A percentile compares a stretch with the other conserved stretches of the same genome.
These are phyloP conservation scores for Cossypha caffra DNA, from an alignment of 2,797 vertebrate species.

Conservation along the genomic window DNA sequence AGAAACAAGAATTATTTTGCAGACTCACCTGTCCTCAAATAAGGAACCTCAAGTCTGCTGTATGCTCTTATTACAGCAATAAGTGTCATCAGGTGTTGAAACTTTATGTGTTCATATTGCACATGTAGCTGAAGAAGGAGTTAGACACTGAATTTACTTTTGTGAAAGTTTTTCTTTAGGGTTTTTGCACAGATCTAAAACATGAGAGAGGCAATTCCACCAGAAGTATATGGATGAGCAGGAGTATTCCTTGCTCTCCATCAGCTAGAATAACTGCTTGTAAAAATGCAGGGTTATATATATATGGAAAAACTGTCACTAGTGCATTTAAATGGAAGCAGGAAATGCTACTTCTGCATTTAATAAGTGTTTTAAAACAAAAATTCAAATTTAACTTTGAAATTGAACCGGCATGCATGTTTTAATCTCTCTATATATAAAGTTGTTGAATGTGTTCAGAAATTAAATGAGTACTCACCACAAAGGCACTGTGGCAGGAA, in stretches of 20 bases:
- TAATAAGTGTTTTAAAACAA: background rate
- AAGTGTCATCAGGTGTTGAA: background rate
- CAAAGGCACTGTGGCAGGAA: background rate
- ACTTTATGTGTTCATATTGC: background rate
- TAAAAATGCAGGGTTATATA: background rate
- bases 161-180: background rate
- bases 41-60: background rate
- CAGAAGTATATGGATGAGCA: background rate
- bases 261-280: constrained; percentile 6
- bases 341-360: background rate
- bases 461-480: background rate
- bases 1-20: background rate
- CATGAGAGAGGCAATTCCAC: background rate
- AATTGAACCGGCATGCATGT: background rate
- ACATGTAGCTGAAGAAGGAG: background rate
- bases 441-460: background rate
- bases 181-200: background rate
- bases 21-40: background rate
- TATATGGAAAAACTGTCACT: background rate
- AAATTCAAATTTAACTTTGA: background rate
- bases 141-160: background rate
- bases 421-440: background rate
- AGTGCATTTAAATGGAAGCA: background rate
- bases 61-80: background rate
- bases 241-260: background rate